Conservation (phyloP, 2,888 invertebrate genomes). For the Caradrina kadenii region DNA sequence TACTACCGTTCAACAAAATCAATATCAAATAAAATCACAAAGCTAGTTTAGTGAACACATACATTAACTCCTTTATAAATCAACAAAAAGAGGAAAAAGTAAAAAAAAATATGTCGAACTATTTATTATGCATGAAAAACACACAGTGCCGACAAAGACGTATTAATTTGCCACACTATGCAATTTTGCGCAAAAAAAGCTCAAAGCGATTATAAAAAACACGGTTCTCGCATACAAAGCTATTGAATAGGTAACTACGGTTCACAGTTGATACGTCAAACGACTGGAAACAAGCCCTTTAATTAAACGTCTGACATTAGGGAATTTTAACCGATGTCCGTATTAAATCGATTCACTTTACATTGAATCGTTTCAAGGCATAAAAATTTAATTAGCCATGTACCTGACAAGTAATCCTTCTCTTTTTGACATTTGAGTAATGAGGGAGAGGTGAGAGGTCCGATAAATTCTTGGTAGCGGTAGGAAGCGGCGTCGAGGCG, state of each 20-base stretch:
- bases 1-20: background rate
- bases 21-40: constrained; percentile 2
- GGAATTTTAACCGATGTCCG: constrained; percentile 70
- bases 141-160: constrained; percentile 68
- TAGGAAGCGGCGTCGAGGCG: constrained; percentile 84
- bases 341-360: constrained; percentile 74
- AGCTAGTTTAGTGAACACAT: constrained; percentile 27
- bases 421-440: constrained; percentile 64
- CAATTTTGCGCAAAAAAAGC: constrained; percentile 66
- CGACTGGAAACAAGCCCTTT: constrained; percentile 67
- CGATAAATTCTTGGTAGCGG: constrained; percentile 68
- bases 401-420: constrained; percentile 70
- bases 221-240: constrained; percentile 52
- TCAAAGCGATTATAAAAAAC: constrained; percentile 63
- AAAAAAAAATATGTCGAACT: constrained; percentile 43
- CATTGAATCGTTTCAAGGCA: constrained; percentile 76
- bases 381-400: constrained; percentile 86
- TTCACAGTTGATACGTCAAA: constrained; percentile 63
- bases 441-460: constrained; percentile 65
- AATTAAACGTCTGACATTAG: constrained; percentile 68
- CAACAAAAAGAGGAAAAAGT: constrained; percentile 34
- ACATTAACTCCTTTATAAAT: constrained; percentile 30
- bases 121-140: constrained; percentile 67
- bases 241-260: constrained; percentile 70
- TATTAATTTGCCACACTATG: constrained; percentile 68